Percentiles rank a stretch among this genome's conserved stretches.
These are phyloP conservation scores for Lanistes nyassanus DNA, from an alignment of 1,140 invertebrate genomes.

Conservation along the genomic window DNA sequence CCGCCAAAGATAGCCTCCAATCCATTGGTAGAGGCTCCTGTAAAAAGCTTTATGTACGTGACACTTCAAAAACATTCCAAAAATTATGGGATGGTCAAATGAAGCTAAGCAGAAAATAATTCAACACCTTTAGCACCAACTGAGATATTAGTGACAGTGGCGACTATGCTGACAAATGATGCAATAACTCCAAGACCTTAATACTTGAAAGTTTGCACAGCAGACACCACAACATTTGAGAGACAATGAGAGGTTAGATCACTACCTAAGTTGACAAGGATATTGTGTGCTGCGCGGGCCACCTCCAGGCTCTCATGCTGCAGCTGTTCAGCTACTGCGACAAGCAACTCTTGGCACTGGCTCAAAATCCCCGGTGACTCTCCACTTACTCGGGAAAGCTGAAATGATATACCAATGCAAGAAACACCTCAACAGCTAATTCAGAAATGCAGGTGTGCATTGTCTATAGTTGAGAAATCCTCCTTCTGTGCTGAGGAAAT, in stretches of 20 bases:
- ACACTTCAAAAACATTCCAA: not conserved
- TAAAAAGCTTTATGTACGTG: slow-evolving; percentile 8
- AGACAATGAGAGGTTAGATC: not conserved
- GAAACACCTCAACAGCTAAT: no score
- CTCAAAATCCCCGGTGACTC: slow-evolving; percentile 25
- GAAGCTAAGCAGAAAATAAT: not conserved
- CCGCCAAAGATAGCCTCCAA: slow-evolving; percentile 68
- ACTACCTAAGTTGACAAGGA: slow-evolving; percentile 69
- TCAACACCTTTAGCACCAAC: not conserved
- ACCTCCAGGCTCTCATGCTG: slow-evolving; percentile 72
- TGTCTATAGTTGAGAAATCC: no score
- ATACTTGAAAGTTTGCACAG: not conserved
- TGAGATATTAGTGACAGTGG: not conserved
- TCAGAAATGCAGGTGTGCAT: no score
- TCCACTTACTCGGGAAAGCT: slow-evolving; percentile 27
- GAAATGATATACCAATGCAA: no score
- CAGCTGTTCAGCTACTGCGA: slow-evolving; percentile 70
- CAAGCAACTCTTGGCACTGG: slow-evolving; percentile 27
- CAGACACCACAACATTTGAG: not conserved
- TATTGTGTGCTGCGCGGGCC: slow-evolving; percentile 71
- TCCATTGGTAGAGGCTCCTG: slow-evolving; percentile 64
- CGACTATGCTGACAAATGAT: not conserved
- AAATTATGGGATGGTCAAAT: not conserved
- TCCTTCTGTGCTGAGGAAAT: no score
- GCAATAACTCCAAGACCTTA: not conserved